phyloP scores from a whole-genome alignment of 1,140 invertebrate species.

The Leptopilina clavipes region DNA sequence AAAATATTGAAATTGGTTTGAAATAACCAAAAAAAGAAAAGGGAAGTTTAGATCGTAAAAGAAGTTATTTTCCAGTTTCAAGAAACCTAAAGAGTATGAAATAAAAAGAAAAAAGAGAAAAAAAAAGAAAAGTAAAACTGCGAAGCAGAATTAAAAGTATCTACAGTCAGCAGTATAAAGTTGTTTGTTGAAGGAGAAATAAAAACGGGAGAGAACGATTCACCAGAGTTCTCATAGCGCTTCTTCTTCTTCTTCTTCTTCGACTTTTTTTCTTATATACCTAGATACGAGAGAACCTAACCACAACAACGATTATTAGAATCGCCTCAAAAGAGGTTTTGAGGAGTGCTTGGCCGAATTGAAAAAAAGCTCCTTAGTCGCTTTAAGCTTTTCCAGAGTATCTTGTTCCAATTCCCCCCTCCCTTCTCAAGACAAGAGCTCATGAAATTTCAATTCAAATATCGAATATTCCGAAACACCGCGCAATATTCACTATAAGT shows the following conservation, averaged over 20 bases:
- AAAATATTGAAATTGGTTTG: no score
- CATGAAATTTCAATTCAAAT: constrained; percentile 1
- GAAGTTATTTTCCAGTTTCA: not conserved
- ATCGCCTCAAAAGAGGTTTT: not conserved
- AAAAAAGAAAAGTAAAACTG: not conserved
- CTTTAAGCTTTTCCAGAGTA: not conserved
- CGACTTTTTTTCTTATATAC: no score
- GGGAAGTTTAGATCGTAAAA: not conserved
- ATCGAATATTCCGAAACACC: not conserved
- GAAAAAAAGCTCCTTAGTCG: not conserved
- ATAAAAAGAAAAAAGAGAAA: not conserved
- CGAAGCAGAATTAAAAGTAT: not conserved
- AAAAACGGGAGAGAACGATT: constrained; percentile 5
- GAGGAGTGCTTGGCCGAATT: not conserved
- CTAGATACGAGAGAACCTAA: not conserved
- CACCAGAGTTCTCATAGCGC: not conserved
- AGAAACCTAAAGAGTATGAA: not conserved
- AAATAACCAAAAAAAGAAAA: no score
- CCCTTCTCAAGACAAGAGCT: no score
- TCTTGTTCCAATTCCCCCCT: no score
- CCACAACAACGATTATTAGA: constrained; percentile 10
- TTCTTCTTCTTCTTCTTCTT: no score
- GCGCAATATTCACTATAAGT: not conserved
- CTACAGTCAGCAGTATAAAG: not conserved
- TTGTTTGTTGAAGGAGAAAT: constrained; percentile 7